Base-by-base conservation (phyloP, 1,140 invertebrate genomes). In the Drosophila ohnishii region DNA sequence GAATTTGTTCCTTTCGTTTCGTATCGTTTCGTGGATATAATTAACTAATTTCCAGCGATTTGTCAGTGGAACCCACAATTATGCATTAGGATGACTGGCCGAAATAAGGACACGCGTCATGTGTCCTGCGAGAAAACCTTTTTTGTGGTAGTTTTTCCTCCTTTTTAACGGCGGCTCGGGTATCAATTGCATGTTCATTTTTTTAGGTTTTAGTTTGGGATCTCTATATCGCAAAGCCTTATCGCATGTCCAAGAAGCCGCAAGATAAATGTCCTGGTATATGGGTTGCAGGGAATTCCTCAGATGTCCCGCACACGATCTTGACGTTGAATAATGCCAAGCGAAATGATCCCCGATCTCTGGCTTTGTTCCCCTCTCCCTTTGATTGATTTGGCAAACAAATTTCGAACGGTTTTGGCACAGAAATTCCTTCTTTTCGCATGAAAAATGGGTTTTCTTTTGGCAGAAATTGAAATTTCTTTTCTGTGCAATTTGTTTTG, bases 41-140 rank as follows among this genome's bases (percentile, higher is more conserved):
- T 87, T 89, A 88, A 83, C 81, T 88, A 88, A 88, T 88, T 88
- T 88, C 62, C 37, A 58, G 75, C 85, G 85, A 88, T 88, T 88
- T 88, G 80, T 88, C 77, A 70, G 57, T 53, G 37, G 61, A 83
- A 84, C 78, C 84, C 74, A 53, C 66, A 84, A 88, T 88, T 82
- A 81, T 62, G 56, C 45, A 65, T 76, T 83, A 69, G 73, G 58
- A 76, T 85, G 80, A 60, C 58, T 63, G 42, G 32, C 30, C 70
- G 19, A 55, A 55, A 74, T 50, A 45, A 37, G 76, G 84, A 88
- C 83, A 87, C 84, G 83, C 76, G 83, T 83, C 79, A 79, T 74
- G 48, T 81, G 83, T 78, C 61, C 73, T 59, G 45, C 6, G 32
- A 3, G 30, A 25, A 57, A 65, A 64, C 50, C 67, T 44, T 59